Percentiles rank a stretch among this genome's conserved stretches.
These are phyloP conservation scores for Sebastes wilsoni DNA, from an alignment of 2,797 vertebrate species.

Conservation along the genomic window DNA sequence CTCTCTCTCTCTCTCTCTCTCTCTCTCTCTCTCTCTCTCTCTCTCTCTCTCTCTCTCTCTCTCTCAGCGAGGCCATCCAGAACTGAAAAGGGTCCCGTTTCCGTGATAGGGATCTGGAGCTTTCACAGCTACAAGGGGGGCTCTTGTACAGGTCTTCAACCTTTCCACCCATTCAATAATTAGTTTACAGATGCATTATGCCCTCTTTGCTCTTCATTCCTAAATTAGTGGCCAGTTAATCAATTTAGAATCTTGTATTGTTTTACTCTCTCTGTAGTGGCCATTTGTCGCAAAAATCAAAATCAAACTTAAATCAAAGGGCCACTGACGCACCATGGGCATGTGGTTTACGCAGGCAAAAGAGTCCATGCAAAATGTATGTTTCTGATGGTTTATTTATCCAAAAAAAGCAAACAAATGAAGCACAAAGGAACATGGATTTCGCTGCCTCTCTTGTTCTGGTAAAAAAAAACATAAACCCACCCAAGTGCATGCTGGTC, in stretches of 20 bases:
- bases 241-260: background rate
- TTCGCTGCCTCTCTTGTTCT: too few species aligned
- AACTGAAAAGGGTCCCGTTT: conserved; percentile 61
- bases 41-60: conserved; percentile 58
- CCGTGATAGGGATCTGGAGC: conserved; percentile 67
- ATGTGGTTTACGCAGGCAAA: too few species aligned
- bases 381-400: too few species aligned
- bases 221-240: background rate
- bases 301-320: too few species aligned
- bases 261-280: background rate
- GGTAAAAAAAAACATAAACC: too few species aligned
- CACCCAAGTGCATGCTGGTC: too few species aligned
- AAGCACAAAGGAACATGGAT: too few species aligned
- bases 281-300: accelerated
- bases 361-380: too few species aligned
- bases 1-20: conserved; percentile 58
- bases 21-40: conserved; percentile 59
- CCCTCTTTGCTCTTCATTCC: background rate
- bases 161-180: conserved; percentile 54
- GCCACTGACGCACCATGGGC: too few species aligned
- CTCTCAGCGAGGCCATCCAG: conserved; percentile 50
- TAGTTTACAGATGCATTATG: conserved; percentile 10
- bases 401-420: too few species aligned
- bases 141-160: conserved; percentile 67
- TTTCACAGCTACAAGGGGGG: conserved; percentile 61